A percentile compares a stretch with the other conserved stretches of the same genome.
Conservation (phyloP, 2,888 invertebrate genomes). For the Beris morrisii region DNA sequence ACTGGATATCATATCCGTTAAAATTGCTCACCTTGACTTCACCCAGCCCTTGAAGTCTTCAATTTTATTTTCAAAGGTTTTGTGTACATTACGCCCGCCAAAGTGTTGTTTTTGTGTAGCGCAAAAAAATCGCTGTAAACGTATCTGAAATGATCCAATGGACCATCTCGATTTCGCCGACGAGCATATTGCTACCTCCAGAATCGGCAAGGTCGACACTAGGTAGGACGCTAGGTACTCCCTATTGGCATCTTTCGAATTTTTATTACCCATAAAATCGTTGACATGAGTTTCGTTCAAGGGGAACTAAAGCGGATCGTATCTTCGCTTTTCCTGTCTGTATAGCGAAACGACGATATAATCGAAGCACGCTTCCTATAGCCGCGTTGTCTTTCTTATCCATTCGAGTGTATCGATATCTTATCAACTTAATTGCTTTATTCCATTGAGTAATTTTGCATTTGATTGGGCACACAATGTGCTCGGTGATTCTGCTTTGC, state of each 20-base stretch:
- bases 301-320: not conserved
- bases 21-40: too few relatives aligned
- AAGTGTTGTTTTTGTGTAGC: not conserved
- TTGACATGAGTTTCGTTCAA: constrained; percentile 18
- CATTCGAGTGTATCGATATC: constrained; percentile 24
- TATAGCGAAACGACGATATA: too few relatives aligned
- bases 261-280: constrained; percentile 29
- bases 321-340: too few relatives aligned
- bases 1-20: too few relatives aligned
- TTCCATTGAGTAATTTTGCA: constrained; percentile 33
- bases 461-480: constrained; percentile 24
- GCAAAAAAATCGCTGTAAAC: not conserved
- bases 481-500: not conserved
- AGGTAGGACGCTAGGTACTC: constrained; percentile 17
- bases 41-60: not conserved
- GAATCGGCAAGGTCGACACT: not conserved
- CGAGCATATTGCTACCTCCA: not conserved
- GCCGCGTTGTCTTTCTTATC: not conserved
- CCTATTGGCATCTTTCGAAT: constrained; percentile 22
- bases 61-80: not conserved
- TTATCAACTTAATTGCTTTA: constrained; percentile 32
- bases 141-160: not conserved
- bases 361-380: not conserved
- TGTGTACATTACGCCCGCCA: not conserved
- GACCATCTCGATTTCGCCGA: not conserved